Evolutionary conservation across 2,888 invertebrate species (phyloP).

Genomic region (Tipula helvola): DNA sequence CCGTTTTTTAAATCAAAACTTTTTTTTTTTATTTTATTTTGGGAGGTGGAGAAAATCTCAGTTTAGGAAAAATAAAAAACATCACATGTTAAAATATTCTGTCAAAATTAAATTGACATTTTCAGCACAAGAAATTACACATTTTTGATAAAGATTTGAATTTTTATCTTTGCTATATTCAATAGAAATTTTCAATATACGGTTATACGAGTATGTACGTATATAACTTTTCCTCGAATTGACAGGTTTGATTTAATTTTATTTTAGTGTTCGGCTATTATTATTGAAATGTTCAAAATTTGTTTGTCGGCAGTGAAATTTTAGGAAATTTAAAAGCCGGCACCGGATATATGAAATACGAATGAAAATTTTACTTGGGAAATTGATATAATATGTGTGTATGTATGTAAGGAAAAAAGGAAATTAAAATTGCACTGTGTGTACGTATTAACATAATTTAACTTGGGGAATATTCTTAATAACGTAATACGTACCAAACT

Average conservation of each 20-base stretch:
- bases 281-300: not conserved
- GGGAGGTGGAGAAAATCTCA: not conserved
- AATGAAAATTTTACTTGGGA: too few relatives aligned
- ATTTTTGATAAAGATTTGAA: not conserved
- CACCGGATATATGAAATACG: too few relatives aligned
- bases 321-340: too few relatives aligned
- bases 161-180: not conserved
- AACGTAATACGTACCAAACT: too few relatives aligned
- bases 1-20: not conserved
- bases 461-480: too few relatives aligned
- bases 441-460: too few relatives aligned
- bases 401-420: too few relatives aligned
- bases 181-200: not conserved
- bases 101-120: not conserved
- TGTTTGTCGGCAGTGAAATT: not conserved
- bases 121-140: not conserved
- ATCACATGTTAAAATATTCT: not conserved
- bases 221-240: not conserved
- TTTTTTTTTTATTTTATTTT: not conserved
- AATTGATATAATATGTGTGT: too few relatives aligned
- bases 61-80: not conserved
- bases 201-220: too few relatives aligned
- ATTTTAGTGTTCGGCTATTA: not conserved
- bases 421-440: too few relatives aligned
- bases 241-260: not conserved